Percentiles rank a stretch among this genome's conserved stretches.
Evolutionary conservation across 1,140 invertebrate genomes (phyloP).

Genomic region (Brachionus plicatilis): DNA sequence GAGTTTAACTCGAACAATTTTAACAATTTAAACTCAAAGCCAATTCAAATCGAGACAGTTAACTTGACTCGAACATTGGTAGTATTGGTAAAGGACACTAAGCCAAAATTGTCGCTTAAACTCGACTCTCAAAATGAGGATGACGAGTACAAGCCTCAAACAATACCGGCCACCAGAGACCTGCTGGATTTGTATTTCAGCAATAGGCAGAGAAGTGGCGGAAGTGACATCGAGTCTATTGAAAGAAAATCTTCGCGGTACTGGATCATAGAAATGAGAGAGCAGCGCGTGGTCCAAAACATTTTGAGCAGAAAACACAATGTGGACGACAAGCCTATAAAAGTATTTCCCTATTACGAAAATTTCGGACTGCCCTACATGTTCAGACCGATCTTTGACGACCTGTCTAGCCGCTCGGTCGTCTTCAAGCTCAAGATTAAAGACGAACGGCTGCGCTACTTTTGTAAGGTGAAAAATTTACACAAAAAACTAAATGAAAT

Average conservation of each 20-base stretch:
- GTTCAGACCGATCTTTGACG: conserved; percentile 21
- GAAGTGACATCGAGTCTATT: conserved; percentile 23
- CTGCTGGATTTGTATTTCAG: conserved; percentile 30
- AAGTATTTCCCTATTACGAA: conserved; percentile 38
- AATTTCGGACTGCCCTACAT: conserved; percentile 35
- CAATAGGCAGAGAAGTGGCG: conserved; percentile 27
- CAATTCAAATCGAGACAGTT: conserved; percentile 20
- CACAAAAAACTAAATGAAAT: conserved; percentile 38
- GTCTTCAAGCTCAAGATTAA: conserved; percentile 17
- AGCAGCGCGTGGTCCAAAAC: neutral
- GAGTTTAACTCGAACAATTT: neutral
- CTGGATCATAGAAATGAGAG: conserved; percentile 13
- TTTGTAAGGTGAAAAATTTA: conserved; percentile 39
- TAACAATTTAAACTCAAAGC: conserved; percentile 23
- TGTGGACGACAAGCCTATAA: conserved; percentile 19
- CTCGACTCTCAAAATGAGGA: conserved; percentile 34
- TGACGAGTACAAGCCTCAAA: conserved; percentile 23
- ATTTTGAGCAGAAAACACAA: conserved; percentile 3
- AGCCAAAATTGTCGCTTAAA: neutral
- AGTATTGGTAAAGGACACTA: conserved; percentile 17
- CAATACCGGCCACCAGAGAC: conserved; percentile 22
- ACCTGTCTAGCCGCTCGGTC: neutral
- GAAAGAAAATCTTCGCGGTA: conserved; percentile 24
- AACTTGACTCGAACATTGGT: conserved; percentile 2
- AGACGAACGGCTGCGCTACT: conserved; percentile 28